These are phyloP conservation scores for Zosterops lateralis DNA, from an alignment of 2,113 vertebrate genomes.

Conservation along the genomic window DNA sequence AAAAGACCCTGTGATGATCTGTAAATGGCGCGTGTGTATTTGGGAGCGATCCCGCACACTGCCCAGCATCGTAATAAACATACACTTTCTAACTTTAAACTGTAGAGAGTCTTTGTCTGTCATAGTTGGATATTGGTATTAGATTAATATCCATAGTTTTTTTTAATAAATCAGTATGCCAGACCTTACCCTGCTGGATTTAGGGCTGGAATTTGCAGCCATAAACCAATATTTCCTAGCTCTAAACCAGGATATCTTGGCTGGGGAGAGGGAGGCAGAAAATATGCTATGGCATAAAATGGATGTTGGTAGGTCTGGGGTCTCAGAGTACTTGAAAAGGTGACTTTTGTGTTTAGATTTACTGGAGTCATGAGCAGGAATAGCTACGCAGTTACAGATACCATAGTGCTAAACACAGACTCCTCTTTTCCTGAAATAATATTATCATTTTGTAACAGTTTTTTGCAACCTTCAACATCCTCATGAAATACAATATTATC, in stretches of 20 bases:
- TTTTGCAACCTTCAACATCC: neutral
- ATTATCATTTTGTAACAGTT: neutral
- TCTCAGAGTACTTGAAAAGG: neutral
- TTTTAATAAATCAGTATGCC: too few relatives aligned
- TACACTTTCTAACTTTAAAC: too few relatives aligned
- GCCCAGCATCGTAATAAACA: too few relatives aligned
- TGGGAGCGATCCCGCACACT: too few relatives aligned
- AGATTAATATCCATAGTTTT: too few relatives aligned
- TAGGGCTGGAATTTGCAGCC: neutral
- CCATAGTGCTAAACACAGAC: neutral
- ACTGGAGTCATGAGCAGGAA: neutral
- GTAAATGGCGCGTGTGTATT: too few relatives aligned
- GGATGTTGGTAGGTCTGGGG: neutral
- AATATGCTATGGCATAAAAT: neutral
- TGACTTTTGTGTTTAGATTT: neutral
- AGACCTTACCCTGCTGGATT: neutral
- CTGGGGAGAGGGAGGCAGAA: fast-evolving
- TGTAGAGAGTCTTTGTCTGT: too few relatives aligned
- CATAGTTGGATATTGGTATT: too few relatives aligned
- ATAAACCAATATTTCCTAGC: neutral
- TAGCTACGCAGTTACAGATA: neutral
- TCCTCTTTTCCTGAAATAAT: neutral
- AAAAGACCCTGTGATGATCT: too few relatives aligned
- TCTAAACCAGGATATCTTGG: neutral
- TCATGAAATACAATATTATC: neutral